Base-by-base conservation (phyloP, 2,888 invertebrate genomes). In the Erebia aethiops region DNA sequence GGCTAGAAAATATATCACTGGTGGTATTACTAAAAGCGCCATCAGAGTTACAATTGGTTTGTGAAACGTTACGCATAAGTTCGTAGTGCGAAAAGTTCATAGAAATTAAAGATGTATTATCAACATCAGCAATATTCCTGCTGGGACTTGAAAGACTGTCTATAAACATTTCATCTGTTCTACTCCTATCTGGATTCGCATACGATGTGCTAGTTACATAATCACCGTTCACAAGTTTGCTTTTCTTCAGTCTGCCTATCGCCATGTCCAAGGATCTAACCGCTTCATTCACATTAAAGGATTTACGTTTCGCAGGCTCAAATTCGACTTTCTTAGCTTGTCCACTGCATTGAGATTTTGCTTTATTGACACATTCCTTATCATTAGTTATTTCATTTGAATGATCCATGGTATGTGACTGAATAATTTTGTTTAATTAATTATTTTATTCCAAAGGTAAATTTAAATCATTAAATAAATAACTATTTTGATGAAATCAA, bases 21-120 rank as follows among this genome's bases (percentile, higher is more conserved):
- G 90, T 87, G 49, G 83, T 84, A 43, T 84, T 86, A 72, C 92
- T 91, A 73, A 84, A 82, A 0, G 85, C 86, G n/a, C 83, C 88
- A 26, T 90, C 91, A 0, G 90, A 91, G 76, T 86, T 85, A 66
- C 89, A 91, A 71, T 88, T 89, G 1, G 87, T 84, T 26, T 80
- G 83, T 7, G 92, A 92, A 62, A 92, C 76, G 71, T 92, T 92
- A 5, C 92, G 83, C 78, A 87, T 82, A 51, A 92, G 77, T 77
- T 92, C 92, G 71, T 92, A 92, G 74, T 91, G 88, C 1, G 92
- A 92, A 75, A 92, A 91, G 73, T 92, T 89, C 85, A 90, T 87
- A 1, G 92, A 91, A 83, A 90, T 85, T 43, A 87, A 73, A 0
- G 92, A 92, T 14, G 82, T 78, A 73, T 86, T 89, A 51, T 88